Evolutionary conservation across 1,140 invertebrate species (phyloP), one percentile per base, ranked within the genome.

Genomic region (Caenorhabditis inopinata): DNA sequence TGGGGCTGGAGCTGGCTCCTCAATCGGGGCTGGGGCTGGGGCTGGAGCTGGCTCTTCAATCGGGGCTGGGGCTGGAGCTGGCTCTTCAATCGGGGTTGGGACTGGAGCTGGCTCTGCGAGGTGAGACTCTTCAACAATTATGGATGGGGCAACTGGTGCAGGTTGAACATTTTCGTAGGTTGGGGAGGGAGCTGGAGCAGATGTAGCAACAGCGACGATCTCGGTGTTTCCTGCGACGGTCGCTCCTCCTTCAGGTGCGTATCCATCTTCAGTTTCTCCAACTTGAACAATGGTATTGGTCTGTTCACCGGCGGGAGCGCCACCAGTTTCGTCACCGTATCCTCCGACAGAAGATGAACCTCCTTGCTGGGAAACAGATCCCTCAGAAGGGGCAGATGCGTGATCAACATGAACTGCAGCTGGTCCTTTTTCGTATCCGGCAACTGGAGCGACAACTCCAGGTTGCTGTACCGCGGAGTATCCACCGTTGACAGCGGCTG

Each of bases 111-210:
- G 23, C 32, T 74, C 73, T n/a, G 45, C 73, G 42, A 42, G 14
- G 32, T 48, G 32, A 16, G 46, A 27, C 47, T 76, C 75, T n/a
- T 76, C 32, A n/a, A 49, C 75, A 21, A 16, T 49, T 27, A 21
- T 76, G 58, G 58, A 38, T 68, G 58, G 58, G 48, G 46, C 75
- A 76, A 51, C 75, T 38, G 75, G 46, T 14, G 75, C 75, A 27
- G 75, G 75, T 47, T 46, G 73, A 76, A 76, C 75, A 16, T 76
- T 49, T n/a, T 76, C 32, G 32, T 76, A 49, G 47, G 75, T 47
- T 38, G 75, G 45, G 25, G 75, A 25, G 29, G 46, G 46, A 6
- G 48, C 75, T 48, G 75, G 75, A 32, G 75, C 75, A 47, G 73
- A 46, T 1, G 73, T 46, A 12, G 73, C 73, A 47, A 75, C 73